Evolutionary conservation across 2,113 vertebrate genomes (phyloP), one percentile per base, ranked within the genome.

Genomic region (Crotophaga sulcirostris): DNA sequence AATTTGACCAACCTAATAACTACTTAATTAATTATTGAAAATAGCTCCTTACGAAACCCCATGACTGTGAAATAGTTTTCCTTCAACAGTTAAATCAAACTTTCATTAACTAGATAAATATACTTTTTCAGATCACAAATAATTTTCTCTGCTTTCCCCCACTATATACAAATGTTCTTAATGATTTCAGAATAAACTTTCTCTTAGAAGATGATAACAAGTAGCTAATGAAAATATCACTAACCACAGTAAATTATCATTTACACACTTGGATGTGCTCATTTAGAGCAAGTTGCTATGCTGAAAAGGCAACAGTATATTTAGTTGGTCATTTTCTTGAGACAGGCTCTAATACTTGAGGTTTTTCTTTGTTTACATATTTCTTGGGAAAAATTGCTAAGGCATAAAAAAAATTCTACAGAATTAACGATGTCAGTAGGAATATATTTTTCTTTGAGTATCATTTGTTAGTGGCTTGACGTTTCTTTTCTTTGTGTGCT

Each of bases 121-220:
- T 8, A 31, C 16, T 72, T 80, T 79, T 89, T 82, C 60, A 78
- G 21, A 34, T 38, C 52, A 69, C 13, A 66, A 81, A 81, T 38
- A 66, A 17, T 66, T 87, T 87, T 90, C 55, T 84, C 29, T 87
- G 38, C 17, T 93, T 91, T 92, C 13, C 9, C 3, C 3, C 9
- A 79, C 77, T 62, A 26, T 60, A 80, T 75, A 75, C 9, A 64
- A 74, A 74, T 94, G 93, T 95, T 84, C 58, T 95, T 88, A 64
- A 33, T 14, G 38, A 88, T 95, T 97, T 97, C 95, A 73, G 84
- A 94, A 97, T 94, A 92, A 97, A 92, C 36, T 92, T 96, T 95
- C 58, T 79, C 54, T 94, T 86, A 62, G 54, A 96, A 94, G 59
- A 47, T 82, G 72, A 78, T 96, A 95, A 91, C 16, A 84, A 33